phyloP scores from a whole-genome alignment of 92 coral and sea anemone species.

The Bergia puertoricense region DNA sequence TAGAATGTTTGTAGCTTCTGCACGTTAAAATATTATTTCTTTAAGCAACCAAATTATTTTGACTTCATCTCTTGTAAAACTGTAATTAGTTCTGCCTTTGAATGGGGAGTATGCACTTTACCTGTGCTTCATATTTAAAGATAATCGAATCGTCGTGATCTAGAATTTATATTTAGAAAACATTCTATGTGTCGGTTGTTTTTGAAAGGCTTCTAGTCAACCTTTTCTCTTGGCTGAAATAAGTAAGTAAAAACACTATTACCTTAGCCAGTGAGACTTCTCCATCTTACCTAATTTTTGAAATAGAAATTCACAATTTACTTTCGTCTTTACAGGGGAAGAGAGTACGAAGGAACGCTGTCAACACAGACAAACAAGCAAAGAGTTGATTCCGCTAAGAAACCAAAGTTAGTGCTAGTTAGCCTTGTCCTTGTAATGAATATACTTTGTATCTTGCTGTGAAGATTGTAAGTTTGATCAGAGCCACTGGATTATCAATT shows the following conservation, averaged over 20 bases:
- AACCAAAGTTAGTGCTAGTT: conserved; percentile 65
- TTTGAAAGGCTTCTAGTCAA: background rate
- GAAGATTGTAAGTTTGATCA: no score
- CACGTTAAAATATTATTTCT: no score
- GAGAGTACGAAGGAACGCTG: conserved; percentile 93
- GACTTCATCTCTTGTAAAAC: no score
- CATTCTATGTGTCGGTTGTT: no score
- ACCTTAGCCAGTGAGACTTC: background rate
- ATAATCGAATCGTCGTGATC: no score
- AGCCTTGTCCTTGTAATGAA: background rate
- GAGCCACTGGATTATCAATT: background rate
- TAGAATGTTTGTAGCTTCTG: no score
- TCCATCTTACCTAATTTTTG: background rate
- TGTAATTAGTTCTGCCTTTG: no score
- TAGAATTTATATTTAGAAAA: no score
- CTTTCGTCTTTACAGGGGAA: conserved; percentile 61
- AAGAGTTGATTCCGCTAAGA: conserved; percentile 87
- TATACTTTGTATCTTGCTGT: background rate
- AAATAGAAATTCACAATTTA: background rate
- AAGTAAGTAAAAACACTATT: no score
- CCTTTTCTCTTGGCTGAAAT: background rate
- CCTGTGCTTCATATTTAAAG: no score
- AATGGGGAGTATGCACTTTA: no score
- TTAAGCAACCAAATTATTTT: no score
- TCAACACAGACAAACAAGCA: conserved; percentile 59